Conservation (phyloP, 1,140 invertebrate genomes). For the Nephila pilipes region DNA sequence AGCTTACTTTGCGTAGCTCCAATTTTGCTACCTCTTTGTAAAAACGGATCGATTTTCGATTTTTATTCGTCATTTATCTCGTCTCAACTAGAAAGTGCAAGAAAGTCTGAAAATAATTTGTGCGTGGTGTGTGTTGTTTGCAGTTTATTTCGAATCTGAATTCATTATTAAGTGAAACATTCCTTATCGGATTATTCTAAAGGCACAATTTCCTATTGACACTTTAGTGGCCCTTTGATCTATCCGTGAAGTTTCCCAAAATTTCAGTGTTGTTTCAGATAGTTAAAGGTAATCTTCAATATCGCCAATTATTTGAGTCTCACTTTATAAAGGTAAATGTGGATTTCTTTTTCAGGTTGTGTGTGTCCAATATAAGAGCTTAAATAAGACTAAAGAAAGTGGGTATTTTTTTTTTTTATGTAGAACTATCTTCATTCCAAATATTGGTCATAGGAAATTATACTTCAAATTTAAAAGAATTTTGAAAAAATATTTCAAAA, state of each 20-base stretch:
- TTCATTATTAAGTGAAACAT: background rate
- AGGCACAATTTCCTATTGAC: background rate
- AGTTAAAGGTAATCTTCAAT: background rate
- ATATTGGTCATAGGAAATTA: background rate
- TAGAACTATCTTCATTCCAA: background rate
- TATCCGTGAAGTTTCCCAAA: background rate
- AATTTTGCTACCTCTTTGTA: no score
- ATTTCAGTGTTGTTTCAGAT: background rate
- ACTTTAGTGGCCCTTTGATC: background rate
- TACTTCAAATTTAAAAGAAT: background rate
- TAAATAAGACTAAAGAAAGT: background rate
- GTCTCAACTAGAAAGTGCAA: no score
- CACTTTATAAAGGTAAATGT: background rate
- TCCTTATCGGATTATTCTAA: background rate
- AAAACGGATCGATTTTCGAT: no score
- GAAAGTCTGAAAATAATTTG: background rate
- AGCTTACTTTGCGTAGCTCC: no score
- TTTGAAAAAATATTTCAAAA: background rate
- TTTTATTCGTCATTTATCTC: no score
- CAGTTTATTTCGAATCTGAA: background rate
- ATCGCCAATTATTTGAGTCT: background rate
- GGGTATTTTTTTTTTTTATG: no score
- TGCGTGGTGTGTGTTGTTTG: background rate
- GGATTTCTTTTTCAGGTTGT: constrained; percentile 10
- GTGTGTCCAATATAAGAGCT: background rate